Evolutionary conservation across 1,140 invertebrate species (phyloP), one percentile per base, ranked within the genome.

Genomic region (Brachystomella parvula): DNA sequence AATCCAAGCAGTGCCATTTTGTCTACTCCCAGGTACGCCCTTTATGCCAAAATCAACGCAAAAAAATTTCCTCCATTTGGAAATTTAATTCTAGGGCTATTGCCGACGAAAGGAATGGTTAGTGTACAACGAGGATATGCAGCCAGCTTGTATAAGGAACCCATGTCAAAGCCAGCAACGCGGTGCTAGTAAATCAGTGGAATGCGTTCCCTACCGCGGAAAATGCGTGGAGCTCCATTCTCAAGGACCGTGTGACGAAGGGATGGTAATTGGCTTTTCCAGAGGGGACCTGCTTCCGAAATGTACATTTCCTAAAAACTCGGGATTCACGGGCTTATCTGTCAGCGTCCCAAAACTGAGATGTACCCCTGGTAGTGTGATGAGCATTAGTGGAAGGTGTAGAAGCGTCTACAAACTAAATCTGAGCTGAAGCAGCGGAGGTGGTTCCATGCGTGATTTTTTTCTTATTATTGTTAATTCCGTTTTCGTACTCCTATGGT

Each of bases 1-100:
- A 56, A 29, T 32, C 47, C 2, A 64, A 64, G 17, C 47, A 58
- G 26, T 64, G 63, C 31, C 47, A 64, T 28, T 58, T 33, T 33
- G 47, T 64, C 19, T 64, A 12, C 35, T 31, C 47, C 21, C 47
- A 64, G 63, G 63, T 64, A 31, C 12, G 28, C 12, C 6, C 44
- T 53, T 19, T 21, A 33, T 15, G 2, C 29, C 17, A 61, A n/a
- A 15, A 35, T 24, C 17, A 61, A 61, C 17, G 6, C 24, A 47
- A 44, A 9, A 35, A 62, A n/a, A 39, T 62, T 63, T n/a, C n/a
- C n/a, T n/a, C n/a, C 15, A 17, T 21, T 49, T 28, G 3, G 31
- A n/a, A 2, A 17, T 62, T 35, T 9, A 28, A 61, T 57, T 60
- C n/a, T 30, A 63, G 62, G 62, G 62, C 6, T 63, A 44, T 32